Percentiles rank a stretch among this genome's conserved stretches.
phyloP scores from a whole-genome alignment of 2,888 invertebrate species.

The Geotrupes spiniger region DNA sequence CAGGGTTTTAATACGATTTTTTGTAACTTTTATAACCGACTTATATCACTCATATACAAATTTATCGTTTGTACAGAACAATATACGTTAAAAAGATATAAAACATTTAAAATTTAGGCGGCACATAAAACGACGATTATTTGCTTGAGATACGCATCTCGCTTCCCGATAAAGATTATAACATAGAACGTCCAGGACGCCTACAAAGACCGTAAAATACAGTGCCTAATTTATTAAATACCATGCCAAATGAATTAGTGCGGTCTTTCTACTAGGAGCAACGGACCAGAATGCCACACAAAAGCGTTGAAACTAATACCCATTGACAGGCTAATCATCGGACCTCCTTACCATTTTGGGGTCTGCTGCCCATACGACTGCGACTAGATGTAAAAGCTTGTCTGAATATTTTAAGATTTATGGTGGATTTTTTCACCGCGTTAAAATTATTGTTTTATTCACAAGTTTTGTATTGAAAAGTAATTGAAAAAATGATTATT shows the following conservation, averaged over 20 bases:
- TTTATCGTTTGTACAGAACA: too few species aligned
- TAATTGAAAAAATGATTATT: too few species aligned
- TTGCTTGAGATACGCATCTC: too few species aligned
- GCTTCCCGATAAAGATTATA: too few species aligned
- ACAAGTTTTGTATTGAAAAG: background rate
- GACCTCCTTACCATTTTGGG: constrained; percentile 19
- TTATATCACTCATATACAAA: too few species aligned
- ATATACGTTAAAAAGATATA: too few species aligned
- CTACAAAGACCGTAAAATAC: too few species aligned
- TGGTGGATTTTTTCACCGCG: background rate
- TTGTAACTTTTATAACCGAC: too few species aligned
- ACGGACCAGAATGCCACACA: constrained; percentile 35
- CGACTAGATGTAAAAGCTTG: constrained; percentile 2
- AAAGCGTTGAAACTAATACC: constrained; percentile 38
- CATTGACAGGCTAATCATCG: constrained; percentile 42
- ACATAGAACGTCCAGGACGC: too few species aligned
- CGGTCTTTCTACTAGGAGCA: constrained; percentile 27
- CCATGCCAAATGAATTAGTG: constrained; percentile 23
- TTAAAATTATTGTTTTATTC: constrained; percentile 2
- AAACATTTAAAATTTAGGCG: too few species aligned
- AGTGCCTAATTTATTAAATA: constrained; percentile 20
- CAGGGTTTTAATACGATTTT: too few species aligned
- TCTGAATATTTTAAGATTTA: background rate
- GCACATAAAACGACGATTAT: too few species aligned
- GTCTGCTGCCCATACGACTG: constrained; percentile 1